Evolutionary conservation across 2,113 vertebrate species (phyloP), one percentile per base, ranked within the genome.

Genomic region (Rhagologus leucostigma): DNA sequence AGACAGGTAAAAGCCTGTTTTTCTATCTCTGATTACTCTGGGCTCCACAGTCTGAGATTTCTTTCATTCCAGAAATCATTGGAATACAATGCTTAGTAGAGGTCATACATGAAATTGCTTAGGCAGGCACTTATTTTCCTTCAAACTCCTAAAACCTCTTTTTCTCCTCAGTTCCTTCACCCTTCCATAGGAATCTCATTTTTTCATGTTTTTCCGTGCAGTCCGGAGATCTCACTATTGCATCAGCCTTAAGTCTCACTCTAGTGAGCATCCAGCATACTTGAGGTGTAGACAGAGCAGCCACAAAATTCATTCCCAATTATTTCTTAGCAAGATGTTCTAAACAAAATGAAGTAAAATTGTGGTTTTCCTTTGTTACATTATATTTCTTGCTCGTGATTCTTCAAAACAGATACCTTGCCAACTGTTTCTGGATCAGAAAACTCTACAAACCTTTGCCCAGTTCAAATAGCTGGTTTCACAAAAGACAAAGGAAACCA

Each of bases 401-500:
- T 93, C 56, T 86, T 84, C 85, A 84, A 87, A 93, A 76, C 68
- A 75, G 22, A 56, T 24, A 62, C 68, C 37, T 86, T 80, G 68
- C 83, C 92, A 96, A 32, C 44, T 30, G 6, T 39, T 86, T 86
- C 83, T 90, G 83, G 64, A 74, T 71, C 79, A 93, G 47, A 88
- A 88, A 77, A 67, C 64, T 11, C 71, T 64, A 37, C 56, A 67
- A 81, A 93, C 47, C 26, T 84, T 90, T 82, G 49, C 79, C 62
- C 56, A 52, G 13, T 57, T 90, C 73, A 84, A 33, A 67, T 74
- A 90, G 53, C 46, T 42, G n/a, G 14, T 70, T 92, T 87, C n/a
- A 55, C 65, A 67, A 47, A 47, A 93, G 59, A 95, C 93, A 95
- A 91, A 94, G 76, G 77, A 26, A 96, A 73, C 81, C 59, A 2